Percentiles rank a stretch among this genome's conserved stretches.
These are phyloP conservation scores for Ispidina lecontei DNA, from an alignment of 2,797 vertebrate genomes.

Conservation along the genomic window DNA sequence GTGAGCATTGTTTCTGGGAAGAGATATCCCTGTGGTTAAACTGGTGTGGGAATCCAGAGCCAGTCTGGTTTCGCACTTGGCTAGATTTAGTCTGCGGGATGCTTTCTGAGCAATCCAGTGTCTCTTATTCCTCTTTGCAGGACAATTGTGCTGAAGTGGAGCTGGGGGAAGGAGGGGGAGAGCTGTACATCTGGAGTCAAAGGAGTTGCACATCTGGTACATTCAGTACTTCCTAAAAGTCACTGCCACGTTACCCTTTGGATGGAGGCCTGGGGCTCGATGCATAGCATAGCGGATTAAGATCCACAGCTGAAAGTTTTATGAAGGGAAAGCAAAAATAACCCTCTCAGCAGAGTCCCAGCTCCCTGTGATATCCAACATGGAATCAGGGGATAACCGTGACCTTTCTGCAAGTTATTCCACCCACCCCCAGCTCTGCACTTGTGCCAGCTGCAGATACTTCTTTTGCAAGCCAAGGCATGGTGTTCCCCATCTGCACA, in stretches of 20 bases:
- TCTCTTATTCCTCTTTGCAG: background rate
- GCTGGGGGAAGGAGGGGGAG: background rate
- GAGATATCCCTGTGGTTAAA: background rate
- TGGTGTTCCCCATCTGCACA: accelerated
- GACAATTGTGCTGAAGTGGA: background rate
- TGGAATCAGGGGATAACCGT: background rate
- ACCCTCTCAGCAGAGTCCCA: background rate
- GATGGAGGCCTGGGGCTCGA: background rate
- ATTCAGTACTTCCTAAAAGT: constrained; percentile 60
- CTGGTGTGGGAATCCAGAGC: background rate
- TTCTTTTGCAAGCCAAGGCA: background rate
- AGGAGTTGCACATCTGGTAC: constrained; percentile 51
- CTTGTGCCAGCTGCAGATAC: background rate
- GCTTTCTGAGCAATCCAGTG: background rate
- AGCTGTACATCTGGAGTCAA: constrained; percentile 4
- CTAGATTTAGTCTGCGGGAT: background rate
- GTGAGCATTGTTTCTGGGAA: background rate
- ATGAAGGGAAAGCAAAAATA: background rate
- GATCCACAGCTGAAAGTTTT: background rate
- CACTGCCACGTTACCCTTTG: constrained; percentile 59
- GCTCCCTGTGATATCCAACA: background rate
- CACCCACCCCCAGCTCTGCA: accelerated
- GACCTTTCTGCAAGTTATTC: background rate
- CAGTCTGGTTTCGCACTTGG: background rate
- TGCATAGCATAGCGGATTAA: background rate